A percentile compares a stretch with the other conserved stretches of the same genome.
Evolutionary conservation across 2,797 vertebrate species (phyloP).

Genomic region (Gallinago solitaria): DNA sequence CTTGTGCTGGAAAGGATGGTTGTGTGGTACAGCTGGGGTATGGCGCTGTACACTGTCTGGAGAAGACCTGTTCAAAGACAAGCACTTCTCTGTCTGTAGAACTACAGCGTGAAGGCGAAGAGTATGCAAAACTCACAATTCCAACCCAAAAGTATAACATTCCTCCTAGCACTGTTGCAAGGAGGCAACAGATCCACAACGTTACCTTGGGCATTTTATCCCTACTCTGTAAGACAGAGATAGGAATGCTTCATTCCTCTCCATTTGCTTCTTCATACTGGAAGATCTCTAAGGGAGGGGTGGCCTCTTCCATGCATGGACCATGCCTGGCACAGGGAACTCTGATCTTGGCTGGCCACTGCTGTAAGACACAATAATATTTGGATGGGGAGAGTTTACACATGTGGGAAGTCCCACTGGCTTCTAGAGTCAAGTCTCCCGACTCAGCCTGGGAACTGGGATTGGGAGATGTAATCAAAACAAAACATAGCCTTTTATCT

Average conservation of each 20-base stretch:
- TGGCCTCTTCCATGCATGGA: neutral
- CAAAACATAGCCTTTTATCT: neutral
- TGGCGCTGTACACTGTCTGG: neutral
- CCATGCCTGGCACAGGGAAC: neutral
- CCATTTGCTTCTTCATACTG: neutral
- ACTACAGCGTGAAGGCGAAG: neutral
- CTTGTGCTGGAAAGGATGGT: neutral
- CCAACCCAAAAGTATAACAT: neutral
- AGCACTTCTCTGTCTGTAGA: neutral
- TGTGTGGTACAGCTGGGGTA: neutral
- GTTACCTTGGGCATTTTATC: neutral
- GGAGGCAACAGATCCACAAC: rapidly evolving
- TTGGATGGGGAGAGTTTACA: conserved; percentile 13
- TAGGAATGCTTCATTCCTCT: neutral
- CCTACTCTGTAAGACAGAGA: neutral
- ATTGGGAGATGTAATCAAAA: conserved; percentile 12
- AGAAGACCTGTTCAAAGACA: neutral
- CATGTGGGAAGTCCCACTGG: conserved; percentile 4
- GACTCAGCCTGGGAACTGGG: neutral
- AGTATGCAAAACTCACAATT: neutral
- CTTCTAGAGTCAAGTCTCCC: neutral
- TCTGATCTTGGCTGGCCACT: neutral
- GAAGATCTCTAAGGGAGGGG: neutral
- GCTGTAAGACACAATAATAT: neutral
- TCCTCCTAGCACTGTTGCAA: neutral